Evolutionary conservation across 2,888 invertebrate genomes (phyloP).

Genomic region (Rhorus exstirpatorius): DNA sequence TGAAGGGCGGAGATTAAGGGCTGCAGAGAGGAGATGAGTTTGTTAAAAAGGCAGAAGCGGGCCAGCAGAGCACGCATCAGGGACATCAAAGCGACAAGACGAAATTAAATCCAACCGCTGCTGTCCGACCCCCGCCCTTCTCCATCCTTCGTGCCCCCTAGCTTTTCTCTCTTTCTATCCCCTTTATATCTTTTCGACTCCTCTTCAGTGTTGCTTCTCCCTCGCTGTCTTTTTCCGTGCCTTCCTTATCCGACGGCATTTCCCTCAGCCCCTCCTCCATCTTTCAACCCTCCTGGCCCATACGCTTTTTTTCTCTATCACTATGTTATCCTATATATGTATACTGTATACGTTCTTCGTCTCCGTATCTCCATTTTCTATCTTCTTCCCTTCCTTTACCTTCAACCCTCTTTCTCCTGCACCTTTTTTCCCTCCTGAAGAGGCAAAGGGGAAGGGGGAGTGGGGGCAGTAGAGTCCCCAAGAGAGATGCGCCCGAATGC

Average conservation of each 20-base stretch:
- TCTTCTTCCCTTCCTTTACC: slow-evolving; percentile 57
- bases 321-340: slow-evolving; percentile 29
- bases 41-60: slow-evolving; percentile 86
- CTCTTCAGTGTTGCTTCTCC: slow-evolving; percentile 63
- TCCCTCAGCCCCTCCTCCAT: slow-evolving; percentile 36
- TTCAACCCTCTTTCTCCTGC: slow-evolving; percentile 58
- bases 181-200: slow-evolving; percentile 72
- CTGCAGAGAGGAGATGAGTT: slow-evolving; percentile 86
- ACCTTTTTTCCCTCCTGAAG: slow-evolving; percentile 39
- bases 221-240: slow-evolving; percentile 66
- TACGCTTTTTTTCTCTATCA: slow-evolving; percentile 58
- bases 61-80: slow-evolving; percentile 86
- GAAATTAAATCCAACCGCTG: slow-evolving; percentile 86
- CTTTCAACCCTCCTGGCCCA: slow-evolving; percentile 26
- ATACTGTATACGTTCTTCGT: slow-evolving; percentile 15
- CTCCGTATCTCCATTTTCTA: slow-evolving; percentile 56
- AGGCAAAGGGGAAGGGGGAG: not conserved
- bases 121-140: slow-evolving; percentile 74
- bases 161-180: slow-evolving; percentile 72
- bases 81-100: slow-evolving; percentile 86
- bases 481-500: slow-evolving; percentile 66
- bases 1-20: slow-evolving; percentile 85
- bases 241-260: slow-evolving; percentile 60
- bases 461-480: slow-evolving; percentile 55
- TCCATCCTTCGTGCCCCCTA: slow-evolving; percentile 3